Evolutionary conservation across 2,888 invertebrate species (phyloP).

Genomic region (Teleiodes luculella): DNA sequence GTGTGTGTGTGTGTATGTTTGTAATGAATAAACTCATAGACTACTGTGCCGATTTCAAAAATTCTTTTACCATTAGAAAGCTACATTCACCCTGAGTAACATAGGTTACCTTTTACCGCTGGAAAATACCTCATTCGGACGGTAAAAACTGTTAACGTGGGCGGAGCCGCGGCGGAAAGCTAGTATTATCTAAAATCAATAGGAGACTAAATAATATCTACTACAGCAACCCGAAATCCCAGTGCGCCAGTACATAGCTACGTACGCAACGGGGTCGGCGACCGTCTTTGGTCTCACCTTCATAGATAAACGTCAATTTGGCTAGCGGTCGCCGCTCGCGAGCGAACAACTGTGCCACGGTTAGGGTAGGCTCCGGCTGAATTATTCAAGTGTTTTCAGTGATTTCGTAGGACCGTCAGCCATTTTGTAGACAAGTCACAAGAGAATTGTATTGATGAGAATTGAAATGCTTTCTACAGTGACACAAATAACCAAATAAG

Average conservation of each 20-base stretch:
- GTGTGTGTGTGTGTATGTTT: too few relatives aligned
- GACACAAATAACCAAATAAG: too few relatives aligned
- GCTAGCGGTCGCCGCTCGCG: conserved; percentile 40
- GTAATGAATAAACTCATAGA: too few relatives aligned
- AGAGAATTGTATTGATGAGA: too few relatives aligned
- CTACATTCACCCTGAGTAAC: too few relatives aligned
- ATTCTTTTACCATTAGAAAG: too few relatives aligned
- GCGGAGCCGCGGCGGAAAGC: too few relatives aligned
- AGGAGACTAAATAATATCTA: conserved; percentile 8
- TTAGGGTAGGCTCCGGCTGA: conserved; percentile 50
- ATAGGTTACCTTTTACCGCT: too few relatives aligned
- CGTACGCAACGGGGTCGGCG: conserved; percentile 62
- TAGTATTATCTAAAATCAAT: conserved; percentile 10
- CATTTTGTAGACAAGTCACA: neutral
- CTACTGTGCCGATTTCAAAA: too few relatives aligned
- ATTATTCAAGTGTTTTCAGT: conserved; percentile 15
- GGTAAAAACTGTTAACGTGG: too few relatives aligned
- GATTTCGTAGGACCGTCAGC: neutral
- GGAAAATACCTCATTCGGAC: too few relatives aligned
- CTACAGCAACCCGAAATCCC: conserved; percentile 16
- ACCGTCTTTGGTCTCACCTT: conserved; percentile 69
- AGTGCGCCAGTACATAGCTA: conserved; percentile 39
- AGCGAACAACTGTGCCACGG: conserved; percentile 37
- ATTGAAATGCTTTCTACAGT: too few relatives aligned
- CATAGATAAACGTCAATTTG: conserved; percentile 70